Evolutionary conservation across 2,888 invertebrate species (phyloP).

Genomic region (Noctua comes): DNA sequence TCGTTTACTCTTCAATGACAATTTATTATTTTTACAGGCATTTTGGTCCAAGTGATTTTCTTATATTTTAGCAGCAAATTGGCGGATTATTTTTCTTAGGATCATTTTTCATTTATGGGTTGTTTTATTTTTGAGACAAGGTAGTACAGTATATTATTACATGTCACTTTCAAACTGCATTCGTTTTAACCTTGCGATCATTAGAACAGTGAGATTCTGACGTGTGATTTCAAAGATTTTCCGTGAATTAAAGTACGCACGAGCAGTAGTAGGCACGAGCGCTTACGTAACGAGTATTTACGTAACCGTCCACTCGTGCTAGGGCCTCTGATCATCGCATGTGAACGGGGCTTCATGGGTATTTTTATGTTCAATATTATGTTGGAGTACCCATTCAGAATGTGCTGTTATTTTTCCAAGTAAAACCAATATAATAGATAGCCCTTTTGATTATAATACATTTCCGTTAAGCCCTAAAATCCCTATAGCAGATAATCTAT

Average conservation of each 20-base stretch:
- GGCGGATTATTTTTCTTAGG: background rate
- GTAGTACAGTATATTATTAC: too few species aligned
- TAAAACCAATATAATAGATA: background rate
- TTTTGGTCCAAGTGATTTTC: conserved; percentile 43
- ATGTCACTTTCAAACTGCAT: background rate
- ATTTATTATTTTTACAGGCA: conserved; percentile 57
- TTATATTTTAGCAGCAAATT: conserved; percentile 42
- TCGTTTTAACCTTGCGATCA: too few species aligned
- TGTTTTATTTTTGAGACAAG: conserved; percentile 1
- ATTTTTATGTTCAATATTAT: background rate
- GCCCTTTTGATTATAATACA: conserved; percentile 12
- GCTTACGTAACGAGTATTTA: too few species aligned
- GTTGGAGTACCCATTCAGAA: too few species aligned
- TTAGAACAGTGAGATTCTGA: too few species aligned
- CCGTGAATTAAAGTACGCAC: too few species aligned
- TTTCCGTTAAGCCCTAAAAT: conserved; percentile 1
- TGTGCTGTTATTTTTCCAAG: background rate
- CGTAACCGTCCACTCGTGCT: too few species aligned
- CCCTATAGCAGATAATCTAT: conserved; percentile 9
- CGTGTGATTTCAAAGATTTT: too few species aligned
- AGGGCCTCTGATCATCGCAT: too few species aligned
- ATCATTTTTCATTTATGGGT: background rate
- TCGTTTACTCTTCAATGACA: conserved; percentile 59
- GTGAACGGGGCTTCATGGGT: background rate
- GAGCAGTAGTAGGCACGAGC: too few species aligned